Percentiles rank a stretch among this genome's conserved stretches.
phyloP scores from a whole-genome alignment of 2,888 invertebrate species.

The Bombylius discolor region DNA sequence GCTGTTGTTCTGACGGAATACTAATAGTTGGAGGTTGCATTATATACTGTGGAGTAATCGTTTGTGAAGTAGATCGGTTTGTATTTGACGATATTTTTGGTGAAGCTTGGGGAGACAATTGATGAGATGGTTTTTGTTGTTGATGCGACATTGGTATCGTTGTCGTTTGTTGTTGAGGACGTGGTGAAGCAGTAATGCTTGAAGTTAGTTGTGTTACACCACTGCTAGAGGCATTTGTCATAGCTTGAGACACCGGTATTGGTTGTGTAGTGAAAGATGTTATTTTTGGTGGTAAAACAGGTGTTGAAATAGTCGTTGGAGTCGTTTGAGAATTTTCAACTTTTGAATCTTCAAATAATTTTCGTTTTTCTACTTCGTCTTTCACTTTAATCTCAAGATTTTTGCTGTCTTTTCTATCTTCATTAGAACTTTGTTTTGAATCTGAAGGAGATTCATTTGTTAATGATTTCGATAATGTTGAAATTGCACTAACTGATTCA shows the following conservation, averaged over 20 bases:
- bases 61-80: neutral
- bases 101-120: slow-evolving; percentile 3
- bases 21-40: slow-evolving; percentile 54
- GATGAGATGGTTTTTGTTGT: slow-evolving; percentile 14
- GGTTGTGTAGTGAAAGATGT: too few relatives aligned
- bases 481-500: slow-evolving; percentile 3
- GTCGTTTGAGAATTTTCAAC: neutral
- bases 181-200: slow-evolving; percentile 1
- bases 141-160: neutral
- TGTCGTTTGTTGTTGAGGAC: slow-evolving; percentile 8
- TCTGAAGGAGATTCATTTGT: neutral
- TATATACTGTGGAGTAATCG: slow-evolving; percentile 31
- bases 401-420: neutral
- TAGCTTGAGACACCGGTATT: neutral
- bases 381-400: neutral
- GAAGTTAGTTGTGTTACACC: too few relatives aligned
- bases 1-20: slow-evolving; percentile 41
- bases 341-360: slow-evolving; percentile 26
- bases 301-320: slow-evolving; percentile 22
- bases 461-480: slow-evolving; percentile 3
- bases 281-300: neutral
- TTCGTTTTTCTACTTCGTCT: neutral
- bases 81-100: neutral
- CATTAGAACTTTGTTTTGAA: neutral
- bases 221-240: slow-evolving; percentile 9